These are phyloP conservation scores for Macroglossus sobrinus DNA, from an alignment of 2,113 vertebrate species.

Conservation along the genomic window DNA sequence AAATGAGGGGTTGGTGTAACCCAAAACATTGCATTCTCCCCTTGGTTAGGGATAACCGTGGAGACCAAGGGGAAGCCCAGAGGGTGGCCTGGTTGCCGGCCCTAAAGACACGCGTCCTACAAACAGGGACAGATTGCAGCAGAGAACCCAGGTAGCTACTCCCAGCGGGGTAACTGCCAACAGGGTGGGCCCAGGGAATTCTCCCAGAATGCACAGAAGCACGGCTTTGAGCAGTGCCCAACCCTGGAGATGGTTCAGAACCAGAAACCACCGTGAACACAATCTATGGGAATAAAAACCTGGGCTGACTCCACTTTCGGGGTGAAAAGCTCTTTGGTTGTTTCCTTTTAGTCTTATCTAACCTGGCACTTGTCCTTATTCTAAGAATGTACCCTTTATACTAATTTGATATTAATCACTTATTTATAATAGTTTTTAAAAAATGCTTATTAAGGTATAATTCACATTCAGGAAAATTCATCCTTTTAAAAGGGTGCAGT, in stretches of 20 bases:
- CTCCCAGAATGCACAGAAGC: not conserved
- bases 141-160: not conserved
- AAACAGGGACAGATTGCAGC: not conserved
- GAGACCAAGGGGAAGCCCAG: not conserved
- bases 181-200: not conserved
- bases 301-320: not conserved
- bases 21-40: not conserved
- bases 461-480: not conserved
- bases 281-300: not conserved
- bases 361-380: not conserved
- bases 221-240: not conserved
- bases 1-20: slow-evolving; percentile 23
- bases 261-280: fast-evolving
- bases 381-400: not conserved
- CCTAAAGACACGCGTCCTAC: not conserved
- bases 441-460: not conserved
- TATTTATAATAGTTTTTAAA: not conserved
- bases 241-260: not conserved
- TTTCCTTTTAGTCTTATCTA: not conserved
- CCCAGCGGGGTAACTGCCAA: not conserved
- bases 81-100: not conserved
- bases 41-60: slow-evolving; percentile 42
- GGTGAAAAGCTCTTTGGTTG: not conserved
- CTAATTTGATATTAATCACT: not conserved
- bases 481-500: not conserved